A percentile compares a stretch with the other conserved stretches of the same genome.
Conservation (phyloP, 2,888 invertebrate species). For the Autographa pulchrina region DNA sequence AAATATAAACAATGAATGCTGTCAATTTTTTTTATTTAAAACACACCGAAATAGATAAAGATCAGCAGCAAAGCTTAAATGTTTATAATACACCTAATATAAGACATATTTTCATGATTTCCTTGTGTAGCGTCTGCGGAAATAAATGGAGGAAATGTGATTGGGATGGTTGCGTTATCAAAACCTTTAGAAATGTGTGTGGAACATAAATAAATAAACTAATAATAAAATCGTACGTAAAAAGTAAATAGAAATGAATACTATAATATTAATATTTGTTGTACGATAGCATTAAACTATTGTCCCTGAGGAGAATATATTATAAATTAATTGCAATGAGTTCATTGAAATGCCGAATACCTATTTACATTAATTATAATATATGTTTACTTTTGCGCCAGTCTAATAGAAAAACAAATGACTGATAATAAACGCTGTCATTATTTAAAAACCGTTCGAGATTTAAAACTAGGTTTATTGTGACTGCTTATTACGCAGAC, state of each 20-base stretch:
- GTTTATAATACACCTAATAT: not conserved
- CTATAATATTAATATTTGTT: not conserved
- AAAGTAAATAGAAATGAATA: too few relatives aligned
- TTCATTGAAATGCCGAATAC: too few relatives aligned
- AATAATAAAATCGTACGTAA: not conserved
- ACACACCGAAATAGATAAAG: not conserved
- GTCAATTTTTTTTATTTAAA: too few relatives aligned
- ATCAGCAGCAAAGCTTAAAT: not conserved
- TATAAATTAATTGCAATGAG: too few relatives aligned
- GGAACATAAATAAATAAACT: not conserved
- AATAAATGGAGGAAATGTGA: conserved; percentile 7
- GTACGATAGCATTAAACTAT: not conserved
- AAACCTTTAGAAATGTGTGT: not conserved
- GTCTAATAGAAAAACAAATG: not conserved
- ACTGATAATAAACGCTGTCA: not conserved
- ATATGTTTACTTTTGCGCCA: not conserved
- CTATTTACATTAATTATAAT: too few relatives aligned
- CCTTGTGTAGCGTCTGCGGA: not conserved
- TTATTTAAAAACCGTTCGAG: not conserved
- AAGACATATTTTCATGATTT: not conserved
- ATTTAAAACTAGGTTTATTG: not conserved
- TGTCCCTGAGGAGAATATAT: too few relatives aligned
- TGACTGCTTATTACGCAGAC: not conserved
- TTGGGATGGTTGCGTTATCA: conserved; percentile 1
- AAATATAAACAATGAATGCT: too few relatives aligned